Conservation (phyloP, 2,797 vertebrate genomes). For the Chelmon rostratus region DNA sequence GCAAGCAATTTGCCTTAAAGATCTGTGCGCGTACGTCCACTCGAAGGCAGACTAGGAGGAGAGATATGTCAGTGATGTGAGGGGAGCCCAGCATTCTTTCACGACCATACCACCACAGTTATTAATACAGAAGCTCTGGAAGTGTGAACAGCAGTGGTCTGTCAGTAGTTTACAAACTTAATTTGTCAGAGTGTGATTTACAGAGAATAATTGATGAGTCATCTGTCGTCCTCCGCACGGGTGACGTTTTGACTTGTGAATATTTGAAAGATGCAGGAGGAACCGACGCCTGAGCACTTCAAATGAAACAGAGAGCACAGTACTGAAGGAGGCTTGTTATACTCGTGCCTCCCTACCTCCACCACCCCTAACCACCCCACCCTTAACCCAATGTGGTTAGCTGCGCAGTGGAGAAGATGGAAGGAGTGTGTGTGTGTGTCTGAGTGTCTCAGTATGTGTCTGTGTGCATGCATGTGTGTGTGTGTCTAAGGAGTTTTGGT, state of each 20-base stretch:
- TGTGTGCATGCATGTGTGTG: constrained; percentile 31
- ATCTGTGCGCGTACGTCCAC: constrained; percentile 61
- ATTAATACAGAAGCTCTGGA: constrained; percentile 46
- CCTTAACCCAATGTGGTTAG: constrained; percentile 81
- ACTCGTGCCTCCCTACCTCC: constrained; percentile 66
- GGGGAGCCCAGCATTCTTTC: constrained; percentile 39
- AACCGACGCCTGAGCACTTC: constrained; percentile 53
- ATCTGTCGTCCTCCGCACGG: constrained; percentile 21
- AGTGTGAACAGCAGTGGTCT: constrained; percentile 51
- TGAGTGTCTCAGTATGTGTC: constrained; percentile 50
- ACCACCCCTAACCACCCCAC: constrained; percentile 63
- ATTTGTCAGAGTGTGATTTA: constrained; percentile 44
- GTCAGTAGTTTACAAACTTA: constrained; percentile 43
- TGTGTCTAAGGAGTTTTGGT: constrained; percentile 65
- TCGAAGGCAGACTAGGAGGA: constrained; percentile 64
- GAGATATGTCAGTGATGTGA: constrained; percentile 60
- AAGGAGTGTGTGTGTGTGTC: constrained; percentile 57
- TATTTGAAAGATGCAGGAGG: constrained; percentile 67
- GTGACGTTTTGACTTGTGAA: constrained; percentile 49
- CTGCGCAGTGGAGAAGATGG: constrained; percentile 73
- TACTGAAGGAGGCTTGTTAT: constrained; percentile 75
- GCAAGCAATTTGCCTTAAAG: constrained; percentile 82
- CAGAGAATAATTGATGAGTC: constrained; percentile 45
- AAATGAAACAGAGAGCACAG: constrained; percentile 70
- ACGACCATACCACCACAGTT: constrained; percentile 35